Conservation (phyloP, 2,888 invertebrate species). For the Scaptomyza cyrtandrae region DNA sequence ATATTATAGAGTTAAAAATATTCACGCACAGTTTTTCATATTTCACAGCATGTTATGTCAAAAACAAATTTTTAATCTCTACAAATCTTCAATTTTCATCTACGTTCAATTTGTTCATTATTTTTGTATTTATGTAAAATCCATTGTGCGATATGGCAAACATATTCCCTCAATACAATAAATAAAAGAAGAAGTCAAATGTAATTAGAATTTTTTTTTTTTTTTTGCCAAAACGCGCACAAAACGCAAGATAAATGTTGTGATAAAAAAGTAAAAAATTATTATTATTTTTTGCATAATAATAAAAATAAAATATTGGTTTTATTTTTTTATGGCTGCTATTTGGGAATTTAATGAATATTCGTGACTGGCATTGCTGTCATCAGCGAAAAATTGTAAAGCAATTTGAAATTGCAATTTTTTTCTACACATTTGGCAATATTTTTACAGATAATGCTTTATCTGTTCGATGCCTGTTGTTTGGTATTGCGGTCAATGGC, state of each 20-base stretch:
- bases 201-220: slow-evolving; percentile 30
- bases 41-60: not conserved
- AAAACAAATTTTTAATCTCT: not conserved
- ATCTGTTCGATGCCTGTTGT: slow-evolving; percentile 12
- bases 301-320: not conserved
- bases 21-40: too few relatives aligned
- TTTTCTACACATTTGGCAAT: slow-evolving; percentile 29
- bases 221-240: not conserved
- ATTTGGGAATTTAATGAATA: slow-evolving; percentile 11
- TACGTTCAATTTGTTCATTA: not conserved
- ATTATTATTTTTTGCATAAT: too few relatives aligned
- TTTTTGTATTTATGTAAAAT: not conserved
- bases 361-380: slow-evolving; percentile 33
- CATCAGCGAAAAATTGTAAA: slow-evolving; percentile 62
- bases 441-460: slow-evolving; percentile 42
- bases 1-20: too few relatives aligned
- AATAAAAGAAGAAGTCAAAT: slow-evolving; percentile 3
- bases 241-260: not conserved
- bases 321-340: not conserved
- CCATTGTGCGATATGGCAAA: slow-evolving; percentile 4
- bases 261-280: slow-evolving; percentile 8
- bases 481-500: slow-evolving; percentile 59
- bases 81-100: not conserved
- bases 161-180: slow-evolving; percentile 11
- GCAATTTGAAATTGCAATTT: slow-evolving; percentile 55